phyloP scores from a whole-genome alignment of 2,888 invertebrate species.

The Epiperipatus broadwayi region DNA sequence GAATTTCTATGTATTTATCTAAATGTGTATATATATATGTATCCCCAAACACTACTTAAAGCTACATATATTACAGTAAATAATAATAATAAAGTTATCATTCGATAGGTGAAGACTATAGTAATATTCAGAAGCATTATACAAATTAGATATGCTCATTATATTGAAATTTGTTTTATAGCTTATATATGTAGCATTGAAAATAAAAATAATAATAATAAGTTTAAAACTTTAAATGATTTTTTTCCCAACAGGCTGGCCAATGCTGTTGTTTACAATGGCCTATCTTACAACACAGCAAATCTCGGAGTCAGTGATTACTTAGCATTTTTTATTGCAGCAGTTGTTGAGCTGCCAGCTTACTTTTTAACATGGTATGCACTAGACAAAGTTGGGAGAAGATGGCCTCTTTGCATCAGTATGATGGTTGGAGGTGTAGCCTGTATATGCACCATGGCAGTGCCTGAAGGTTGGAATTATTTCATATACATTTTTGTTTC shows the following conservation, averaged over 20 bases:
- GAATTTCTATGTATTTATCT: too few relatives aligned
- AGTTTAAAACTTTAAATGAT: too few relatives aligned
- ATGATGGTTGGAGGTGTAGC: constrained; percentile 67
- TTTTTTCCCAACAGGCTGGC: constrained; percentile 46
- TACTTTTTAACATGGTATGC: constrained; percentile 68
- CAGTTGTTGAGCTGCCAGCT: constrained; percentile 32
- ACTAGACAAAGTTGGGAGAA: constrained; percentile 57
- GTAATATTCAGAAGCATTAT: too few relatives aligned
- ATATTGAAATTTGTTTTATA: too few relatives aligned
- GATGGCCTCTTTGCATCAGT: constrained; percentile 67
- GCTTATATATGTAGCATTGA: too few relatives aligned
- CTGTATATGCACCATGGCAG: constrained; percentile 61
- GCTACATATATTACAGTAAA: too few relatives aligned
- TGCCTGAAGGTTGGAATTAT: constrained; percentile 45
- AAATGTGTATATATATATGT: too few relatives aligned
- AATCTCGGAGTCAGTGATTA: constrained; percentile 47
- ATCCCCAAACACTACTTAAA: too few relatives aligned
- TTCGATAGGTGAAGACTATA: too few relatives aligned
- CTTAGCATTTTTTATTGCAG: constrained; percentile 42
- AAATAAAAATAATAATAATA: too few relatives aligned
- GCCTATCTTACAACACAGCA: constrained; percentile 43
- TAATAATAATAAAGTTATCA: too few relatives aligned
- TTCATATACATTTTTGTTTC: neutral
- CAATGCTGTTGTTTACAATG: constrained; percentile 47
- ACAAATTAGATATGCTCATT: too few relatives aligned